Evolutionary conservation across 2,888 invertebrate species (phyloP).

Genomic region (Parasteatoda lunata): DNA sequence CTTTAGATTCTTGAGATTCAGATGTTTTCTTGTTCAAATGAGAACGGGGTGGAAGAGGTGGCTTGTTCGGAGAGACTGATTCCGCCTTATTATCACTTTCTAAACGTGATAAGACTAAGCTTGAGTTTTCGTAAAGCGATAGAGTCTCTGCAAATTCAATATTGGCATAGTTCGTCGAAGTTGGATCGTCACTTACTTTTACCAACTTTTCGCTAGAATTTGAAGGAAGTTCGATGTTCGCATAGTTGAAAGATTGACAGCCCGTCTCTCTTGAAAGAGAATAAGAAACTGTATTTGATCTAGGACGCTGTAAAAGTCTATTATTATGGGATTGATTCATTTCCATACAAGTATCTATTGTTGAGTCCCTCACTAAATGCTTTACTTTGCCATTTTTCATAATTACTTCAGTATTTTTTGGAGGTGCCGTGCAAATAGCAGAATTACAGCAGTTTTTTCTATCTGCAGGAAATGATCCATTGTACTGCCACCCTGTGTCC

Average conservation of each 20-base stretch:
- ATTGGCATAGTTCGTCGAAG: conserved; percentile 68
- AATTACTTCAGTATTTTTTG: conserved; percentile 50
- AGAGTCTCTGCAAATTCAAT: conserved; percentile 85
- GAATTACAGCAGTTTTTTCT: conserved; percentile 15
- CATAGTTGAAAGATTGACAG: conserved; percentile 38
- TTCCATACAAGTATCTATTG: conserved; percentile 29
- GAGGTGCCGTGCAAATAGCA: conserved; percentile 63
- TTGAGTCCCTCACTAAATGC: conserved; percentile 51
- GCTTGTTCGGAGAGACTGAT: conserved; percentile 32
- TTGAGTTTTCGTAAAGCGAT: conserved; percentile 85
- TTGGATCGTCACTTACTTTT: conserved; percentile 21
- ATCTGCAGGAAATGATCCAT: conserved; percentile 15
- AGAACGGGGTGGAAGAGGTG: conserved; percentile 56
- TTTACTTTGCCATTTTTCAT: conserved; percentile 53
- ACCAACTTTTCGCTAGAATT: conserved; percentile 6
- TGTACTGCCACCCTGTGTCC: conserved; percentile 38
- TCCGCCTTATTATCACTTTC: conserved; percentile 16
- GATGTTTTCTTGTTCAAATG: conserved; percentile 15
- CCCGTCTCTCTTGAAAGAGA: conserved; percentile 7
- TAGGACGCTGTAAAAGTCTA: conserved; percentile 11
- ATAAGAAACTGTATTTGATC: conserved; percentile 51
- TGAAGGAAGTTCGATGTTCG: conserved; percentile 55
- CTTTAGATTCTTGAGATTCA: conserved; percentile 10
- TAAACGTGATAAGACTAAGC: conserved; percentile 47
- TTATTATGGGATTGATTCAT: background rate